Conservation (phyloP, 2,797 vertebrate genomes). For the Molossus molossus region DNA sequence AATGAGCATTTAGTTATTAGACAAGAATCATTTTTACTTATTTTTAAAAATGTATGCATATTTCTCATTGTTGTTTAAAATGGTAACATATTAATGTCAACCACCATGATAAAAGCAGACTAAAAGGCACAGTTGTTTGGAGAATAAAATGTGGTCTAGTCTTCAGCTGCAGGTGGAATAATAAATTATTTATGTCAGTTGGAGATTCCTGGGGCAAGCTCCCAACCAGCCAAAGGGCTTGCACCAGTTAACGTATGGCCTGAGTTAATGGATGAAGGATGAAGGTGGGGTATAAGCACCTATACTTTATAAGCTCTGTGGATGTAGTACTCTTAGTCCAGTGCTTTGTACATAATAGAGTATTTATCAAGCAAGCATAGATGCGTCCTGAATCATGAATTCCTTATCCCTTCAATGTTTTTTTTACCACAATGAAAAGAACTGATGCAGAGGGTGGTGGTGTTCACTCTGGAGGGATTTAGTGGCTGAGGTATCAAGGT, state of each 20-base stretch:
- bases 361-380: not conserved
- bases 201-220: not conserved
- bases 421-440: not conserved
- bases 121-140: not conserved
- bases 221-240: not conserved
- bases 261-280: not conserved
- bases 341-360: not conserved
- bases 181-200: not conserved
- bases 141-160: not conserved
- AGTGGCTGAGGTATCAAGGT: not conserved
- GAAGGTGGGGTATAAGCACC: not conserved
- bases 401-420: not conserved
- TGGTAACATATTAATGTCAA: conserved; percentile 3
- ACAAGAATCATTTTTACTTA: not conserved
- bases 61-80: conserved; percentile 33
- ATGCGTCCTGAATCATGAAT: not conserved
- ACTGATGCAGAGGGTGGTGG: not conserved
- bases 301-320: not conserved
- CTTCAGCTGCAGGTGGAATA: not conserved
- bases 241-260: too few species aligned
- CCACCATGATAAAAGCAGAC: not conserved
- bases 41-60: not conserved
- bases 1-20: not conserved
- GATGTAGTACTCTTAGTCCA: not conserved
- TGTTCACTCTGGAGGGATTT: not conserved